Evolutionary conservation across 2,888 invertebrate species (phyloP), one percentile per base, ranked within the genome.

Genomic region (Dasypogon diadema): DNA sequence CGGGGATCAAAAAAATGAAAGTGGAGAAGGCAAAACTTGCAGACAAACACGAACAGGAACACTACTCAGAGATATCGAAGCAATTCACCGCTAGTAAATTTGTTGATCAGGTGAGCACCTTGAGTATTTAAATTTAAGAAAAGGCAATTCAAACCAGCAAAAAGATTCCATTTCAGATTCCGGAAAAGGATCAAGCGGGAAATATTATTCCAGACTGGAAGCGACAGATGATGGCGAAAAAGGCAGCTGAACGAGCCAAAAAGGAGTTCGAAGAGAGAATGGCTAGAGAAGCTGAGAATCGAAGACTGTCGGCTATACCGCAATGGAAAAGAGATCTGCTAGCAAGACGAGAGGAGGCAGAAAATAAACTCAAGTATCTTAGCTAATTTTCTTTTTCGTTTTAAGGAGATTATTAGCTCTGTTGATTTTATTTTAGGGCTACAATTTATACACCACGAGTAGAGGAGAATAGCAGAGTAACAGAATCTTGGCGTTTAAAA

Each of bases 191-290:
- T 84, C 91, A 92, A 68, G 92, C 94, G 5, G 97, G 97, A 0
- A 95, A 94, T 83, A 89, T 92, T 51, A 96, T 98, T 82, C 98
- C 98, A 12, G 93, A 93, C 22, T 98, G 98, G 98, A 97, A 97
- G 84, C 88, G 97, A 10, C 97, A 97, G 86, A 96, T 98, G 95
- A 85, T 97, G 85, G 98, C 98, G 1, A 92, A 96, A 82, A 94
- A 97, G 84, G 95, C 96, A 0, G 97, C 98, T 0, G 97, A 98
- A 85, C 93, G 95, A 80, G 97, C 97, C 8, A 91, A 94, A 80
- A 94, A 93, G 82, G 97, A 98, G 82, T 88, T 96, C 80, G 96
- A 97, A 85, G 95, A 94, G 84, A 92, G 94, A 82, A 88, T 96
- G 81, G 92, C 92, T 2, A 89, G 91, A 77, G 95, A 96, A 83